Evolutionary conservation across 2,888 invertebrate genomes (phyloP).

Genomic region (Cryptus armator): DNA sequence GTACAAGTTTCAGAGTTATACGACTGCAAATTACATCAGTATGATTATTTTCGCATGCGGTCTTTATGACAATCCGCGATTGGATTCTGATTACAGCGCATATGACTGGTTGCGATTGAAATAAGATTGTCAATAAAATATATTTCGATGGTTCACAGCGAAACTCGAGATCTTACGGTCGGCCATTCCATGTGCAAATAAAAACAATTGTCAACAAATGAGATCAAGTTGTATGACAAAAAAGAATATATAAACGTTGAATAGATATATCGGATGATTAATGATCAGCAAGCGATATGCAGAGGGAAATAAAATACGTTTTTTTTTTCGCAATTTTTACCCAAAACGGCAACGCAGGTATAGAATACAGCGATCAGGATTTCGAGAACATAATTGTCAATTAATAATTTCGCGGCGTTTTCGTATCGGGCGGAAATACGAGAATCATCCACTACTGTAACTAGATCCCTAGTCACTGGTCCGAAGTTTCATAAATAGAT

Average conservation of each 20-base stretch:
- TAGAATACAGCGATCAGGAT: background rate
- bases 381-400: slow-evolving; percentile 14
- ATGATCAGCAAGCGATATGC: too few species aligned
- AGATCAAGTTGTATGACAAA: background rate
- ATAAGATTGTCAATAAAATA: background rate
- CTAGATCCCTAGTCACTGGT: background rate
- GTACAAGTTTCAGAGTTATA: slow-evolving; percentile 67
- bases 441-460: background rate
- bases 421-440: slow-evolving; percentile 8
- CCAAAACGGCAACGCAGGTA: background rate
- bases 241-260: background rate
- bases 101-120: background rate
- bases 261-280: background rate
- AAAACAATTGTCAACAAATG: background rate
- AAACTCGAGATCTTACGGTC: background rate
- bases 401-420: slow-evolving; percentile 26
- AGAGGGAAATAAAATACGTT: background rate
- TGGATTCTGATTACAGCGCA: background rate
- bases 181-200: background rate
- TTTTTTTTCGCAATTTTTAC: background rate
- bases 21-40: slow-evolving; percentile 43
- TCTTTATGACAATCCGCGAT: background rate
- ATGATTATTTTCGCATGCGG: slow-evolving; percentile 10
- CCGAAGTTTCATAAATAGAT: slow-evolving; percentile 24
- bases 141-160: background rate